phyloP scores from a whole-genome alignment of 2,113 vertebrate species.

The Mixornis gularis region DNA sequence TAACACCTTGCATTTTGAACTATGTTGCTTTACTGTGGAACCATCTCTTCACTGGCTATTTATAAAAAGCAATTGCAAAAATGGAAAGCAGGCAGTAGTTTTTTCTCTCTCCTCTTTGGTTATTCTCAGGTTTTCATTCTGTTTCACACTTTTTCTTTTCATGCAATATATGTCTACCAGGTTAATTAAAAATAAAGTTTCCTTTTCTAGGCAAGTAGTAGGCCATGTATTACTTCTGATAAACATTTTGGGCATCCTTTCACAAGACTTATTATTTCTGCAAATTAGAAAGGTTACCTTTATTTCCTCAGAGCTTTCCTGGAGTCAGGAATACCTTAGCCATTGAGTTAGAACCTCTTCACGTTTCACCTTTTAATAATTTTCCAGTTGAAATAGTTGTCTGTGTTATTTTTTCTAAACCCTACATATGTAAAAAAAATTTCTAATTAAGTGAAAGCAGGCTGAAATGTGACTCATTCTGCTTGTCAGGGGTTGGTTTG shows the following conservation, averaged over 20 bases:
- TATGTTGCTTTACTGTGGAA: not conserved
- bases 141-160: not conserved
- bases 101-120: not conserved
- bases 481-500: slow-evolving; percentile 21
- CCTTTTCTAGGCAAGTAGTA: not conserved
- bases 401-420: slow-evolving; percentile 12
- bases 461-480: slow-evolving; percentile 59
- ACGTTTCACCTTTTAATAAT: slow-evolving; percentile 44
- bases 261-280: not conserved
- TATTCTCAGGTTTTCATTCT: not conserved
- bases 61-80: not conserved
- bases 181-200: not conserved
- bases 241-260: not conserved
- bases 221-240: not conserved
- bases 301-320: slow-evolving; percentile 14
- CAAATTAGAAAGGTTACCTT: not conserved
- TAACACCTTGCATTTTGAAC: not conserved
- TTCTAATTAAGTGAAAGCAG: slow-evolving; percentile 62
- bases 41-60: not conserved
- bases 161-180: not conserved
- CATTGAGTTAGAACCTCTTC: slow-evolving; percentile 59
- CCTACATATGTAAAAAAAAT: slow-evolving; percentile 51
- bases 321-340: slow-evolving; percentile 4
- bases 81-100: not conserved
- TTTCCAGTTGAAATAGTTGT: slow-evolving; percentile 49